Evolutionary conservation across 2,797 vertebrate species (phyloP).

Genomic region (Tapera naevia): DNA sequence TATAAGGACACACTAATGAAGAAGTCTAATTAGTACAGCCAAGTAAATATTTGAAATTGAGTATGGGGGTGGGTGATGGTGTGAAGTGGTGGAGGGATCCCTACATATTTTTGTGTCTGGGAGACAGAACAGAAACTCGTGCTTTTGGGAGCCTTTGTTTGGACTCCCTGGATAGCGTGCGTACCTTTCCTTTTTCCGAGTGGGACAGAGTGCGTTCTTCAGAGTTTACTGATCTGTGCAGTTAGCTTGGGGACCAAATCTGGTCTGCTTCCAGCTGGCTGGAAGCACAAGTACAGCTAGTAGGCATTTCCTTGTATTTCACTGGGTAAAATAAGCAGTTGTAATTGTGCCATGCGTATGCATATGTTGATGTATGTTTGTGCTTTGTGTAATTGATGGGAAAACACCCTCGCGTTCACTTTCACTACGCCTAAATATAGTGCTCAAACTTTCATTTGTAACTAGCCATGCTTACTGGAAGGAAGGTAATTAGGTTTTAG

Average conservation of each 20-base stretch:
- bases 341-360: background rate
- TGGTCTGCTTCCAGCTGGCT: background rate
- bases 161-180: rapidly evolving
- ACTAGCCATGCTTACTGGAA: background rate
- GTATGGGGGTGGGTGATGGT: background rate
- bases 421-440: background rate
- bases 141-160: background rate
- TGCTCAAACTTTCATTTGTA: background rate
- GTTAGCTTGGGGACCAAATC: background rate
- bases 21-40: background rate
- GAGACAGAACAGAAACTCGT: too few species aligned
- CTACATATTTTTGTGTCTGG: background rate
- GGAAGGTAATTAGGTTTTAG: background rate
- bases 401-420: background rate
- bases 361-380: background rate
- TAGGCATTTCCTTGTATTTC: background rate
- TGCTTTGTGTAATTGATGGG: background rate
- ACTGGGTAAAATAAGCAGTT: background rate
- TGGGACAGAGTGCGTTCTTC: background rate
- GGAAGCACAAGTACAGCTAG: background rate
- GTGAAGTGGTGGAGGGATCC: background rate
- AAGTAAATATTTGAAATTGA: background rate
- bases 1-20: background rate
- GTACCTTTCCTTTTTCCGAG: background rate
- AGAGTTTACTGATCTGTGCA: background rate